Conservation (phyloP, 2,113 vertebrate species). For the Rafetus swinhoei region DNA sequence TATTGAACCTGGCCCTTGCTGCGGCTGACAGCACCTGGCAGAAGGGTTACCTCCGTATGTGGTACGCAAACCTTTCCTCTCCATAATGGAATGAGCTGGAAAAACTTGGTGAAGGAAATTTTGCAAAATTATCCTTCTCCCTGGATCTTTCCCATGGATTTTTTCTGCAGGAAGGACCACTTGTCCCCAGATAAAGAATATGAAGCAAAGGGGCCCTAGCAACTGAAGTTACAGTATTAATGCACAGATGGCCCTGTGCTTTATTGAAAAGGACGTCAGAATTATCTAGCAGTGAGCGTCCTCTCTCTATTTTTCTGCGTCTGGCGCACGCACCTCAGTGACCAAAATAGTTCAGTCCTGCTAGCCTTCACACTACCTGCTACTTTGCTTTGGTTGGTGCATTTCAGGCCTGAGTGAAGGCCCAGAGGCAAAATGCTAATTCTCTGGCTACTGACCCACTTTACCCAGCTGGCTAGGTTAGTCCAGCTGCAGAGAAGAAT, state of each 20-base stretch:
- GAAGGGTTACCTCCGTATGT: not conserved
- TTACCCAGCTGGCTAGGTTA: not conserved
- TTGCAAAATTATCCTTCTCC: not conserved
- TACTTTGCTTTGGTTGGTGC: not conserved
- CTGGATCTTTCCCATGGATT: not conserved
- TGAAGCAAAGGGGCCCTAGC: not conserved
- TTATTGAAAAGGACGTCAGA: not conserved
- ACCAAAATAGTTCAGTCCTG: not conserved
- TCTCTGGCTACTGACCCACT: not conserved
- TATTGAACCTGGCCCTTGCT: not conserved
- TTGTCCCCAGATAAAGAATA: not conserved
- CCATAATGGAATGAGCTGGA: not conserved
- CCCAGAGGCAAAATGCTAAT: not conserved
- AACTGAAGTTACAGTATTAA: not conserved
- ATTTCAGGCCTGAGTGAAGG: not conserved
- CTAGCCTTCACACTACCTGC: not conserved
- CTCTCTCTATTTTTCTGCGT: not conserved
- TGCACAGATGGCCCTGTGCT: not conserved
- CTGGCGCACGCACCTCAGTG: not conserved
- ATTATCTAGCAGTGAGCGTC: not conserved
- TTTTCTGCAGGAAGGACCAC: not conserved
- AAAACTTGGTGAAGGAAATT: not conserved
- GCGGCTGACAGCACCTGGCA: not conserved
- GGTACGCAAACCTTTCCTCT: not conserved
- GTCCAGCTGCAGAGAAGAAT: not conserved